Conservation (phyloP, 2,888 invertebrate genomes). For the Leucophora obtusa region DNA sequence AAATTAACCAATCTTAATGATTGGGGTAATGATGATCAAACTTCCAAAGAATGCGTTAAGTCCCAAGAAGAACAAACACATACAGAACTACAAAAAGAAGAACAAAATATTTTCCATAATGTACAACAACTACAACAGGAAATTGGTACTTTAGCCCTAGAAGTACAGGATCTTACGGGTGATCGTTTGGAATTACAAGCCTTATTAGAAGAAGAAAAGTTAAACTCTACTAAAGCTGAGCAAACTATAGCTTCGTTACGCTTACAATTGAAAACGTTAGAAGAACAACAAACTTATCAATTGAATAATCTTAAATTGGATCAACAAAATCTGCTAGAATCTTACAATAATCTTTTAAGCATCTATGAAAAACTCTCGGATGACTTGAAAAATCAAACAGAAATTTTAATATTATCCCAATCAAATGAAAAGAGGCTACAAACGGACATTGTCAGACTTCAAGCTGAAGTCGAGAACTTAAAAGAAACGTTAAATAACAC, state of each 20-base stretch:
- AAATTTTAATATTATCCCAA: constrained; percentile 36
- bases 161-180: constrained; percentile 81
- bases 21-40: constrained; percentile 75
- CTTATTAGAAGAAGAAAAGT: constrained; percentile 80
- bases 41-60: not conserved
- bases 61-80: not conserved
- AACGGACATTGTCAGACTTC: constrained; percentile 38
- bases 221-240: constrained; percentile 75
- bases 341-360: constrained; percentile 66
- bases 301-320: constrained; percentile 70
- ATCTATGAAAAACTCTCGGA: constrained; percentile 47
- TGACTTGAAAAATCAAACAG: constrained; percentile 48
- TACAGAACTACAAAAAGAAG: constrained; percentile 7
- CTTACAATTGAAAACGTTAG: constrained; percentile 66
- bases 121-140: constrained; percentile 65
- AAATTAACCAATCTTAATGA: constrained; percentile 82
- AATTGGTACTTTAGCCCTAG: constrained; percentile 80
- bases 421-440: constrained; percentile 45
- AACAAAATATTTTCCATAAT: not conserved
- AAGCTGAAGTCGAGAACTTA: constrained; percentile 40
- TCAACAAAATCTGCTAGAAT: constrained; percentile 69
- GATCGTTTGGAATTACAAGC: constrained; percentile 83
- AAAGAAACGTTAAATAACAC: constrained; percentile 45
- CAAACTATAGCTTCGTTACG: constrained; percentile 70
- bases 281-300: constrained; percentile 68